These are phyloP conservation scores for Artibeus lituratus DNA, from an alignment of 2,797 vertebrate genomes.

Conservation along the genomic window DNA sequence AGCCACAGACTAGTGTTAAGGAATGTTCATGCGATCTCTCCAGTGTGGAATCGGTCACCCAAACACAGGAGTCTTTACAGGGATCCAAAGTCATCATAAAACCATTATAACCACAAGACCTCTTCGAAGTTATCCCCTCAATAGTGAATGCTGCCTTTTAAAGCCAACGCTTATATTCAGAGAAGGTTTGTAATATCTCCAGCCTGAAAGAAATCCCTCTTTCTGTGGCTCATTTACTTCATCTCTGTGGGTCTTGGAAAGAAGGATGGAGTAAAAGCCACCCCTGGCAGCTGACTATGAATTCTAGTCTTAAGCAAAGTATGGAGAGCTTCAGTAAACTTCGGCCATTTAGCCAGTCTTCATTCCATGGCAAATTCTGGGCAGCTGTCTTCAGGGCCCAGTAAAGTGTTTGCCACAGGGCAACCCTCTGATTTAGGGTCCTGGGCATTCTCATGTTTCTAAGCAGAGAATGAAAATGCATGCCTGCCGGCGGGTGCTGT, in stretches of 20 bases:
- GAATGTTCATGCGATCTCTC: slow-evolving; percentile 70
- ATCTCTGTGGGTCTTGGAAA: slow-evolving; percentile 66
- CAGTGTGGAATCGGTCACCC: slow-evolving; percentile 63
- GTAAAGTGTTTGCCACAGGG: background rate
- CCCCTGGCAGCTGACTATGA: background rate
- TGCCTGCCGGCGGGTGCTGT: background rate
- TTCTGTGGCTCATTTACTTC: slow-evolving; percentile 63
- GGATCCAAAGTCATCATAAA: slow-evolving; percentile 73
- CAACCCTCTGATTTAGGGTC: background rate
- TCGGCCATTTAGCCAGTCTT: background rate
- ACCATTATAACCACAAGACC: slow-evolving; percentile 67
- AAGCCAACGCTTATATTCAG: slow-evolving; percentile 42
- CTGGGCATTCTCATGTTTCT: background rate
- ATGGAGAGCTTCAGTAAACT: slow-evolving; percentile 17
- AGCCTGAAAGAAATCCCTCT: slow-evolving; percentile 60
- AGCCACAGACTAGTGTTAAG: slow-evolving; percentile 64
- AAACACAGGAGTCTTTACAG: slow-evolving; percentile 67
- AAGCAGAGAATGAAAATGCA: background rate
- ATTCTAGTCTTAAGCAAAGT: slow-evolving; percentile 22
- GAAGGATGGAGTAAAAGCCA: slow-evolving; percentile 40
- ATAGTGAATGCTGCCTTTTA: slow-evolving; percentile 65
- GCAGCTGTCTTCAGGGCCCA: background rate
- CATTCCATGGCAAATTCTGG: background rate
- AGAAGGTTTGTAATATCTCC: slow-evolving; percentile 53
- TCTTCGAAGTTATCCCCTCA: slow-evolving; percentile 54